Evolutionary conservation across 2,888 invertebrate genomes (phyloP).

Genomic region (Timandra comae): DNA sequence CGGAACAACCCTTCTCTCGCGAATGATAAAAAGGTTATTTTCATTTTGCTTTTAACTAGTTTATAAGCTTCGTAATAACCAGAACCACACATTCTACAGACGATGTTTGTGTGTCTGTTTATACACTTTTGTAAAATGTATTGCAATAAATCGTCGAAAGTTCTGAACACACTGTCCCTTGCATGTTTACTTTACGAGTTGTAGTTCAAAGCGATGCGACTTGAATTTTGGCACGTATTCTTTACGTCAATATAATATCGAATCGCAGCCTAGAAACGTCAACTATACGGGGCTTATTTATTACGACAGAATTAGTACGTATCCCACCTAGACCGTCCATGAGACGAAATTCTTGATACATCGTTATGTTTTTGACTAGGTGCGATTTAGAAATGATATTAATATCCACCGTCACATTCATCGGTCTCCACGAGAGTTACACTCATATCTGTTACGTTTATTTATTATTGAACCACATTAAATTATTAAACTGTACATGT

Average conservation of each 20-base stretch:
- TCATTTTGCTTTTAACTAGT: no score
- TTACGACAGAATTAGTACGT: constrained; percentile 61
- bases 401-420: constrained; percentile 16
- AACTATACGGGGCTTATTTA: constrained; percentile 61
- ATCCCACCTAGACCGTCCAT: constrained; percentile 45
- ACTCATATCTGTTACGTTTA: no score
- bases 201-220: constrained; percentile 22
- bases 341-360: constrained; percentile 41
- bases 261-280: constrained; percentile 69
- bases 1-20: no score
- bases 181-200: constrained; percentile 3
- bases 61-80: no score
- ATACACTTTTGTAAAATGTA: no score
- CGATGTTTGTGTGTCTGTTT: no score
- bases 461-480: no score
- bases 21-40: no score
- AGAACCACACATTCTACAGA: no score
- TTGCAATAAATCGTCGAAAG: no score
- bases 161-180: no score
- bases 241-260: constrained; percentile 66
- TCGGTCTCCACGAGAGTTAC: constrained; percentile 11
- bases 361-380: constrained; percentile 21
- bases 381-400: constrained; percentile 14
- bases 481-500: no score
- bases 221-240: constrained; percentile 59